These are phyloP conservation scores for Sinopyrophorus schimmeli DNA, from an alignment of 2,888 invertebrate genomes.

Conservation along the genomic window DNA sequence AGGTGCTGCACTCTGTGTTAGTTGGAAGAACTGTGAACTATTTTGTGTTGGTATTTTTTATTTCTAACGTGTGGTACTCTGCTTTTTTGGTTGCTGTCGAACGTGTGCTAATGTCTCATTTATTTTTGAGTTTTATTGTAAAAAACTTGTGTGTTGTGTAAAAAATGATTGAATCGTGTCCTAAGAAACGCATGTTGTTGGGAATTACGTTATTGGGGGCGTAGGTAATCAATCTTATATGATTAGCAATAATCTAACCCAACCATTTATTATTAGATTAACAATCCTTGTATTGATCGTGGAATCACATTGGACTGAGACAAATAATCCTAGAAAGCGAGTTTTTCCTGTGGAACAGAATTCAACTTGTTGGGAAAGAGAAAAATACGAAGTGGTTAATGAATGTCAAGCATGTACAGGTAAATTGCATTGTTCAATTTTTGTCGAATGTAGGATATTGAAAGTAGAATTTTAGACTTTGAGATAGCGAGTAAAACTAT, in stretches of 20 bases:
- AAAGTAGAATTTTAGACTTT: constrained; percentile 69
- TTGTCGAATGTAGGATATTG: no score
- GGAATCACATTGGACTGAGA: constrained; percentile 75
- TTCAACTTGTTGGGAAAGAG: constrained; percentile 75
- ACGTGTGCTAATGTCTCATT: no score
- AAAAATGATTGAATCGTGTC: constrained; percentile 80
- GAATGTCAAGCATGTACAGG: constrained; percentile 87
- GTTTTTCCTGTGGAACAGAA: constrained; percentile 75
- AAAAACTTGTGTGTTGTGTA: no score
- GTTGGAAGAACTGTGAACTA: no score
- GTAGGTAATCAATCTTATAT: constrained; percentile 65
- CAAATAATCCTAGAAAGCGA: constrained; percentile 59
- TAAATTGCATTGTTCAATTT: no score
- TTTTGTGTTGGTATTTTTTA: no score
- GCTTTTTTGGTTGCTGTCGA: no score
- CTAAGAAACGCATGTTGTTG: constrained; percentile 80
- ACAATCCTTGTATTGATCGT: constrained; percentile 80
- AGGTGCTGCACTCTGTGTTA: no score
- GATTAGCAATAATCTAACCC: constrained; percentile 25
- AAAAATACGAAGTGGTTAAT: constrained; percentile 70
- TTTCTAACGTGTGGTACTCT: no score
- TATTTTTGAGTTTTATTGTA: no score
- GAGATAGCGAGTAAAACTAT: constrained; percentile 82
- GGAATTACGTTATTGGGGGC: constrained; percentile 76
- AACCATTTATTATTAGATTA: constrained; percentile 62